These are phyloP conservation scores for Bubo bubo DNA, from an alignment of 2,113 vertebrate genomes.

Conservation along the genomic window DNA sequence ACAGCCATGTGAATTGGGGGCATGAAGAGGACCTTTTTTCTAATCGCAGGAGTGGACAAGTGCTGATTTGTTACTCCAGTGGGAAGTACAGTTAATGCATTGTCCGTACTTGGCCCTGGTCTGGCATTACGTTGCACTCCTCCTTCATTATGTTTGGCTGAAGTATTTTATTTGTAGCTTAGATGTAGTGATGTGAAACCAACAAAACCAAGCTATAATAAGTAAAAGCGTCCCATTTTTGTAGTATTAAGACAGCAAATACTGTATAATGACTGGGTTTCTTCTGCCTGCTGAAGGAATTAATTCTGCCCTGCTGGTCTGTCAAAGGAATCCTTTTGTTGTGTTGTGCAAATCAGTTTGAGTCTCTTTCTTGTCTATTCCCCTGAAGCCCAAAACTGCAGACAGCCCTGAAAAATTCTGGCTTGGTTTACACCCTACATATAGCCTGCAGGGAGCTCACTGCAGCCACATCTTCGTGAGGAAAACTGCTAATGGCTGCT, in stretches of 20 bases:
- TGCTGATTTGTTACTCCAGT: neutral
- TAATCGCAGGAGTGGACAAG: neutral
- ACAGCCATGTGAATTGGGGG: neutral
- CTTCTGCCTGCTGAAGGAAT: constrained; percentile 30
- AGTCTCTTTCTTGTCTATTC: constrained; percentile 28
- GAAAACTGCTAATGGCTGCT: neutral
- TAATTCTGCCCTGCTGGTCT: constrained; percentile 27
- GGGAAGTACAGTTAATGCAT: neutral
- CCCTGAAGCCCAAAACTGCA: neutral
- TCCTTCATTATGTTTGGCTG: neutral
- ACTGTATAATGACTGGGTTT: neutral
- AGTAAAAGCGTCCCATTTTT: constrained; percentile 2
- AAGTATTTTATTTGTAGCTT: neutral
- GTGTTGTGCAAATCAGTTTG: constrained; percentile 20
- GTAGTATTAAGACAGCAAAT: constrained; percentile 16
- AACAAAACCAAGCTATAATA: neutral
- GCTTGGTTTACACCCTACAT: neutral
- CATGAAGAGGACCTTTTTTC: neutral
- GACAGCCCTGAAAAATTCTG: constrained; percentile 16
- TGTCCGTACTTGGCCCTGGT: neutral
- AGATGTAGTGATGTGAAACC: neutral
- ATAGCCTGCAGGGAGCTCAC: neutral
- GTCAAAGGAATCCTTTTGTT: constrained; percentile 38
- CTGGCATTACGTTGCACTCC: neutral
- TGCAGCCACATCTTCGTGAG: neutral